These are phyloP conservation scores for Poecilus cupreus DNA, from an alignment of 2,888 invertebrate species.

Conservation along the genomic window DNA sequence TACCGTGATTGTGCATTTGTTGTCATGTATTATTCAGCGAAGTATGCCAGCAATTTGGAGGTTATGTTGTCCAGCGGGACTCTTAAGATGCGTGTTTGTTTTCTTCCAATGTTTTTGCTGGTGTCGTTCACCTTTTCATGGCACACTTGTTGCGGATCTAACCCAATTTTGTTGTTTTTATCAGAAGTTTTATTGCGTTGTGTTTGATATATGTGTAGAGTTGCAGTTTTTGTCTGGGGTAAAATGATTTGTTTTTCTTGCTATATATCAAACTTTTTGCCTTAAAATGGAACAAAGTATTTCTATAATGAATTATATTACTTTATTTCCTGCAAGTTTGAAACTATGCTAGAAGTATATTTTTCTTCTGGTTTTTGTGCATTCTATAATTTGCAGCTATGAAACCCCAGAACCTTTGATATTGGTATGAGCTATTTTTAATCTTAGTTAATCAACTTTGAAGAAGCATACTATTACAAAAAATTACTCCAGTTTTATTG, in stretches of 20 bases:
- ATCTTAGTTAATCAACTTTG: too few species aligned
- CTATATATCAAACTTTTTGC: not conserved
- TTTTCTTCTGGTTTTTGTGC: too few species aligned
- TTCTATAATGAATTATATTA: not conserved
- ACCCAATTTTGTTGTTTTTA: constrained; percentile 40
- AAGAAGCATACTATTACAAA: too few species aligned
- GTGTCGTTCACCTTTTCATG: constrained; percentile 48
- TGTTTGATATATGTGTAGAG: constrained; percentile 35
- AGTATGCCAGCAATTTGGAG: constrained; percentile 23
- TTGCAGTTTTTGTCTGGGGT: constrained; percentile 14
- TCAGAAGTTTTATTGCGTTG: constrained; percentile 2
- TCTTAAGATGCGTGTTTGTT: not conserved
- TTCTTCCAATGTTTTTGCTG: constrained; percentile 16
- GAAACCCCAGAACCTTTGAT: too few species aligned
- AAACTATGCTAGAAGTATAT: not conserved
- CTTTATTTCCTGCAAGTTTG: not conserved
- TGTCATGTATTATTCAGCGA: constrained; percentile 20
- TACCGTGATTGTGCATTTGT: constrained; percentile 26
- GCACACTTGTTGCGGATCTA: constrained; percentile 45
- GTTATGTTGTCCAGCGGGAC: constrained; percentile 1
- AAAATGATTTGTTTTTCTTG: constrained; percentile 42
- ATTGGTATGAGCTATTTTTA: too few species aligned
- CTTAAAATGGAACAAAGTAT: not conserved
- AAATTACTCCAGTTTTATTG: too few species aligned
- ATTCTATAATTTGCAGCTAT: too few species aligned